Percentiles rank a stretch among this genome's conserved stretches.
phyloP scores from a whole-genome alignment of 2,113 vertebrate genomes.

The Rhizomys pruinosus region DNA sequence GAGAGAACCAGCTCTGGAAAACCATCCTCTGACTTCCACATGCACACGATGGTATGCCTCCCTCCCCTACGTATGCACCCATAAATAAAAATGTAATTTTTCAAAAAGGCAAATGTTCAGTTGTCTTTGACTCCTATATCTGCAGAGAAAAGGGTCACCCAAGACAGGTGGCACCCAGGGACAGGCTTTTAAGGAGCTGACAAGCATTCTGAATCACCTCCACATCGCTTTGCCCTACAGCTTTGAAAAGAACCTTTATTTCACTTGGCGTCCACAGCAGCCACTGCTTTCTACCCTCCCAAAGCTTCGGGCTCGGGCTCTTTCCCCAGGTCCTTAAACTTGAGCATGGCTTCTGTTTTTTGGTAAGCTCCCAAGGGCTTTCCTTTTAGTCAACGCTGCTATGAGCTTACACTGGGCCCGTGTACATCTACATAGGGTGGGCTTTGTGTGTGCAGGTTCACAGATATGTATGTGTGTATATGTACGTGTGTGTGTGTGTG shows the following conservation, averaged over 20 bases:
- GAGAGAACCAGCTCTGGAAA: background rate
- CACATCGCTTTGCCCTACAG: background rate
- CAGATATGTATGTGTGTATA: background rate
- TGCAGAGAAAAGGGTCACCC: background rate
- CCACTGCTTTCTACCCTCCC: background rate
- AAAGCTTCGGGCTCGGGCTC: background rate
- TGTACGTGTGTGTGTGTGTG: background rate
- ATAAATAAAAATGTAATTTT: background rate
- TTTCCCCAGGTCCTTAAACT: background rate
- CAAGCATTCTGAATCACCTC: background rate
- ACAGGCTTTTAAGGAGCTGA: constrained; percentile 17
- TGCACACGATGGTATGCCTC: background rate
- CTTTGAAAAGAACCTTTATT: background rate
- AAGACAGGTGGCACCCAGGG: background rate
- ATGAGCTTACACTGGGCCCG: rapidly evolving
- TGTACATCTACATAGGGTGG: rapidly evolving
- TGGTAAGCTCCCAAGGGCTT: background rate
- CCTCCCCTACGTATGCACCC: no score
- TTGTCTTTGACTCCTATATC: background rate
- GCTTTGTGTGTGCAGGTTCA: background rate
- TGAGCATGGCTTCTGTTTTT: background rate
- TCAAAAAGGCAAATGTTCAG: background rate
- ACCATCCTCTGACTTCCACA: background rate
- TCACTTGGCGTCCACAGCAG: background rate
- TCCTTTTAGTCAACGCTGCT: background rate